phyloP scores from a whole-genome alignment of 2,113 vertebrate genomes.

The Nibea albiflora region DNA sequence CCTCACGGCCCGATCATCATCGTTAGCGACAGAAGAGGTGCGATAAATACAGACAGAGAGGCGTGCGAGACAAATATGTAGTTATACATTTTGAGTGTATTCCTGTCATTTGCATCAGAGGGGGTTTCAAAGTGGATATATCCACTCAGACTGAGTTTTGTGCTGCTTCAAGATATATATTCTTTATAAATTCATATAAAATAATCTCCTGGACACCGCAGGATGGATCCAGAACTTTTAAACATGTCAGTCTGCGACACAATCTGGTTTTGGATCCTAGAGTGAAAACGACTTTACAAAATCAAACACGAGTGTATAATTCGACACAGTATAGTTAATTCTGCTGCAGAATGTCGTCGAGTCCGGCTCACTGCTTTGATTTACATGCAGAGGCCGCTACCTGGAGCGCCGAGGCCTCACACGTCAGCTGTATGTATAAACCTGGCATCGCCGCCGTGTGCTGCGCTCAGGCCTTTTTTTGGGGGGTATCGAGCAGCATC shows the following conservation, averaged over 20 bases:
- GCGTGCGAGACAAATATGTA: too few relatives aligned
- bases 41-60: too few relatives aligned
- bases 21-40: too few relatives aligned
- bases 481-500: slow-evolving; percentile 30
- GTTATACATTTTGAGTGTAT: too few relatives aligned
- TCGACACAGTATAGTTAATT: too few relatives aligned
- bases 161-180: too few relatives aligned
- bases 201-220: not conserved
- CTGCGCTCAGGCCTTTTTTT: slow-evolving; percentile 13
- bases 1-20: too few relatives aligned
- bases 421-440: slow-evolving; percentile 22
- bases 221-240: not conserved
- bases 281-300: not conserved
- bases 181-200: too few relatives aligned
- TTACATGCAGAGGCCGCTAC: slow-evolving; percentile 33
- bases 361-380: slow-evolving; percentile 43
- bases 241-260: not conserved
- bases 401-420: slow-evolving; percentile 15
- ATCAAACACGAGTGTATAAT: slow-evolving; percentile 1
- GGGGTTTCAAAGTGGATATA: too few relatives aligned
- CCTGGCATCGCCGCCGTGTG: slow-evolving; percentile 35
- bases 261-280: too few relatives aligned
- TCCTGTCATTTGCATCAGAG: too few relatives aligned
- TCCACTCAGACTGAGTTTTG: too few relatives aligned
- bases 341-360: slow-evolving; percentile 14